Base-by-base conservation (phyloP, 1,140 invertebrate genomes). In the Bombus terrestris region DNA sequence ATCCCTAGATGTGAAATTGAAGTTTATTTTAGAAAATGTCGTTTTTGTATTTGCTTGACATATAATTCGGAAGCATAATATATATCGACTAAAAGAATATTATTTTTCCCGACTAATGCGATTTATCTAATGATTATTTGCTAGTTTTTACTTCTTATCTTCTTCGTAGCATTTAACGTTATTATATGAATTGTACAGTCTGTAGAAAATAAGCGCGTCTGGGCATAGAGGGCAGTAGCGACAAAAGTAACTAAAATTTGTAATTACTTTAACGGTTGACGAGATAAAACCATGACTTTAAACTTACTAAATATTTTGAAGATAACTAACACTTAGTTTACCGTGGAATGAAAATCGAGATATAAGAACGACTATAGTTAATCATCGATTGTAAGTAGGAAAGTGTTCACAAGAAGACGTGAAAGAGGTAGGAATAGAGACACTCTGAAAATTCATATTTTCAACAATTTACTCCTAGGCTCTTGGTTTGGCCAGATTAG, bases 381-480 rank as follows among this genome's bases (percentile, higher is more conserved):
- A 62, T n/a, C 15, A 22, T n/a, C 15, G 15, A n/a, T 59, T 28
- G 15, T 12, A 8, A 37, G 25, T 57, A 4, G 66, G 37, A 59
- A 28, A 15, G 37, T 76, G 6, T 39, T 12, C 12, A 35, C 2
- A 62, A 25, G 8, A 35, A 22, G 3, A 32, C 1, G 25, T 12
- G 10, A 41, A 43, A 32, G 22, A n/a, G 57, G 41, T n/a, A 47
- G 25, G 47, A 91, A 88, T 73, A 81, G 85, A 88, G 41, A 84
- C 53, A 88, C 79, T 75, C 68, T 13, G 41, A 12, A 59, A 35
- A 32, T 86, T 89, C 79, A 88, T 91, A 83, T 92, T 91, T 92
- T 91, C 87, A 92, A 92, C 92, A 91, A 90, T 92, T 92, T 92
- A 92, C 88, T 92, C 86, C 91, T 92, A 92, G 91, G 87, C 91